These are phyloP conservation scores for Nephotettix cincticeps DNA, from an alignment of 1,140 invertebrate species.

Conservation along the genomic window DNA sequence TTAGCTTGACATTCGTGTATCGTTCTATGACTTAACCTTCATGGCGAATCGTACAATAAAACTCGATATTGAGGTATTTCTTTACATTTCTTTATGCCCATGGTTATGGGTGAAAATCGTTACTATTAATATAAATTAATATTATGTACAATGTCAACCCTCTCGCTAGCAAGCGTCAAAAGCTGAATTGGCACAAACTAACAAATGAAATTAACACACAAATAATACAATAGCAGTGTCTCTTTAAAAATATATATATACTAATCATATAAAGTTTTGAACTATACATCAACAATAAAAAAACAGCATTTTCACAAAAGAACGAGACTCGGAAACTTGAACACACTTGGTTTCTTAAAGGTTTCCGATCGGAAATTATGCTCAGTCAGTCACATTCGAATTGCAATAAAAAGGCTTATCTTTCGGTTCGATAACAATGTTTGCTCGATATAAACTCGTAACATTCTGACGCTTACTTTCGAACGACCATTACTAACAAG, in stretches of 20 bases:
- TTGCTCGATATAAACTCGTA: background rate
- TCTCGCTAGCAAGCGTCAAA: conserved; percentile 19
- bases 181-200: conserved; percentile 24
- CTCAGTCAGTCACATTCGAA: conserved; percentile 16
- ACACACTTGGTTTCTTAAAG: conserved; percentile 19
- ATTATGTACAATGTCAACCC: conserved; percentile 14
- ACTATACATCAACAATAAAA: conserved; percentile 24
- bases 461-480: background rate
- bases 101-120: conserved; percentile 14
- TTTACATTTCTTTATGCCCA: conserved; percentile 23
- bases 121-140: conserved; percentile 18
- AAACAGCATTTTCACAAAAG: conserved; percentile 8
- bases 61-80: conserved; percentile 22
- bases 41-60: background rate
- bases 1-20: background rate
- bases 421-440: background rate
- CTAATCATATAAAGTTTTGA: conserved; percentile 26
- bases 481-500: conserved; percentile 13
- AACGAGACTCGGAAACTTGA: conserved; percentile 19
- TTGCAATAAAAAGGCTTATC: background rate
- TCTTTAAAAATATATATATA: conserved; percentile 23
- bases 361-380: conserved; percentile 14
- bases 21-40: background rate
- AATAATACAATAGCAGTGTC: conserved; percentile 18
- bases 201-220: conserved; percentile 12